Conservation (phyloP, 2,797 vertebrate genomes). For the Amblyraja radiata region DNA sequence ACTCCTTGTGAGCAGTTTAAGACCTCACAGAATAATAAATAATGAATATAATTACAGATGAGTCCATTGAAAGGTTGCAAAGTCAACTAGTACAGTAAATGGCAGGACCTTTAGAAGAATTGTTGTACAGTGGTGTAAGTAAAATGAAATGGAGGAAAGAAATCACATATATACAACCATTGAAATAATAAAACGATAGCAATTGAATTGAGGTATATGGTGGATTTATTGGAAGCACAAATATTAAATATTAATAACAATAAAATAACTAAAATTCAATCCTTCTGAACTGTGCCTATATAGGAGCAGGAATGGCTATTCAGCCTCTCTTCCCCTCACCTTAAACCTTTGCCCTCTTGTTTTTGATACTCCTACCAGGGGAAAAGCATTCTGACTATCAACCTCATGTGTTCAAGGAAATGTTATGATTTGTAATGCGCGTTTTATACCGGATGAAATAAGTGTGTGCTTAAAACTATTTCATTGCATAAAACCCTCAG, state of each 20-base stretch:
- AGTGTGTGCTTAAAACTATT: no score
- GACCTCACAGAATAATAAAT: neutral
- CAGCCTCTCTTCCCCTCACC: neutral
- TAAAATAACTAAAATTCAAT: neutral
- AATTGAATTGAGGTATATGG: neutral
- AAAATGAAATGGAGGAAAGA: neutral
- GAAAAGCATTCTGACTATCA: no score
- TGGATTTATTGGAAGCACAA: neutral
- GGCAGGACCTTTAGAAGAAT: no score
- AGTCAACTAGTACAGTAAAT: no score
- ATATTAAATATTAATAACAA: neutral
- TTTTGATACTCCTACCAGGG: no score
- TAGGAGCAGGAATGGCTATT: neutral
- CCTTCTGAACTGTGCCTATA: neutral
- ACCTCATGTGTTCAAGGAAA: no score
- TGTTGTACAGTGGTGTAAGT: neutral
- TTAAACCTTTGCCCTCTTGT: no score
- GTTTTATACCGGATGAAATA: no score
- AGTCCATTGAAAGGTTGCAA: no score
- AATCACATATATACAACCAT: neutral
- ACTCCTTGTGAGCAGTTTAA: neutral
- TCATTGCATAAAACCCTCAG: no score
- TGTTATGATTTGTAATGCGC: no score
- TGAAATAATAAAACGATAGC: neutral
- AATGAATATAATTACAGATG: no score